Conservation (phyloP, 2,113 vertebrate species). For the Dicentrarchus labrax region DNA sequence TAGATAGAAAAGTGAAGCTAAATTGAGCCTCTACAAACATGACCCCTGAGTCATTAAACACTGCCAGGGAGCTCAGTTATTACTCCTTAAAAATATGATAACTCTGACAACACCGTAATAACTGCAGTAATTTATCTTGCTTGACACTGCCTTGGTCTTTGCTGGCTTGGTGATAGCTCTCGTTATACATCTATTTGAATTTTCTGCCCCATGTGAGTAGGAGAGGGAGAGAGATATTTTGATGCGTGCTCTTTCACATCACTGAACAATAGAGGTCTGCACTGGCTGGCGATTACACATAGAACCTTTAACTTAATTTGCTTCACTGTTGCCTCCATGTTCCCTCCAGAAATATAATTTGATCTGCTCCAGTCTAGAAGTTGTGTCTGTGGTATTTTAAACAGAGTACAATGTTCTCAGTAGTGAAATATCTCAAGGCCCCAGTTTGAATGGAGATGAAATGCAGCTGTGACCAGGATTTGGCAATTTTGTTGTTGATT, state of each 20-base stretch:
- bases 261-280: slow-evolving; percentile 38
- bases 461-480: slow-evolving; percentile 18
- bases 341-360: slow-evolving; percentile 58
- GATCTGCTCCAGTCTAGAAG: slow-evolving; percentile 49
- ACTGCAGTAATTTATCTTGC: slow-evolving; percentile 60
- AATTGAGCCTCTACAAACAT: slow-evolving; percentile 47
- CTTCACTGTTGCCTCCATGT: slow-evolving; percentile 52
- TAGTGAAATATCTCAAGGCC: slow-evolving; percentile 21
- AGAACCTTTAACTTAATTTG: slow-evolving; percentile 69
- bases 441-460: slow-evolving; percentile 33
- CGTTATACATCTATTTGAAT: slow-evolving; percentile 30
- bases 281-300: slow-evolving; percentile 51
- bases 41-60: slow-evolving; percentile 46
- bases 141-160: slow-evolving; percentile 43
- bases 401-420: slow-evolving; percentile 25
- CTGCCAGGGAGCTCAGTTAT: slow-evolving; percentile 58
- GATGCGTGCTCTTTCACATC: slow-evolving; percentile 56
- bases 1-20: slow-evolving; percentile 36
- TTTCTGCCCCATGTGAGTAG: slow-evolving; percentile 18
- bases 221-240: slow-evolving; percentile 48
- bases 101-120: slow-evolving; percentile 68
- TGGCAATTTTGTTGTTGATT: slow-evolving; percentile 32
- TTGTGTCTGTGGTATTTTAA: slow-evolving; percentile 48
- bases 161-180: slow-evolving; percentile 32
- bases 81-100: slow-evolving; percentile 66